These are phyloP conservation scores for Clivina fossor DNA, from an alignment of 2,888 invertebrate genomes.

Conservation along the genomic window DNA sequence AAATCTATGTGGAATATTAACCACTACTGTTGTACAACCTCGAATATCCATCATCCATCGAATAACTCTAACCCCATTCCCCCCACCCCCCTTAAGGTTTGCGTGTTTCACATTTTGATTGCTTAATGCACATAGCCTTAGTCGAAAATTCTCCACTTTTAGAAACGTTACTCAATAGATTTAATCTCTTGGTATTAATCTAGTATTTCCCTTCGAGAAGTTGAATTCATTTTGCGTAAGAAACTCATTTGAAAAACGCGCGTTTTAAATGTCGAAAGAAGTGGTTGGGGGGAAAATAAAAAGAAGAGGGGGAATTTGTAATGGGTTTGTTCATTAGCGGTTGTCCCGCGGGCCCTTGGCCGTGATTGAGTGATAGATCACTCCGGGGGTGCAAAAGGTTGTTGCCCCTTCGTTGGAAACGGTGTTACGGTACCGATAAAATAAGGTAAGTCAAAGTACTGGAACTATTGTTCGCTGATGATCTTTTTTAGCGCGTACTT, in stretches of 20 bases:
- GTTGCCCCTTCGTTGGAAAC: too few species aligned
- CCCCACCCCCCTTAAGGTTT: too few species aligned
- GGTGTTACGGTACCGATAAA: too few species aligned
- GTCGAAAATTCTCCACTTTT: slow-evolving; percentile 20
- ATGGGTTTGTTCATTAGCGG: slow-evolving; percentile 39
- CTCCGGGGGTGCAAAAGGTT: slow-evolving; percentile 39
- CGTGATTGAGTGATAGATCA: slow-evolving; percentile 49
- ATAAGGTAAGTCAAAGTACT: too few species aligned
- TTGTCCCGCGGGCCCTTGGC: slow-evolving; percentile 40
- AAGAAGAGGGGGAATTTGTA: slow-evolving; percentile 12
- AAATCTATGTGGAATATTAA: too few species aligned
- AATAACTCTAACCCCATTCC: too few species aligned
- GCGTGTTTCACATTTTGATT: slow-evolving; percentile 26
- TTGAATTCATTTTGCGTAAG: slow-evolving; percentile 25
- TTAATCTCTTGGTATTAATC: background rate
- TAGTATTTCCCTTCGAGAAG: background rate
- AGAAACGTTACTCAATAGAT: background rate
- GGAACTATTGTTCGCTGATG: too few species aligned
- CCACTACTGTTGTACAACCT: too few species aligned
- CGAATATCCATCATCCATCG: too few species aligned
- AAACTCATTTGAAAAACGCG: slow-evolving; percentile 28
- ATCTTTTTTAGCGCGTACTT: too few species aligned
- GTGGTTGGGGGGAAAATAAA: background rate
- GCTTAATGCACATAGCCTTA: slow-evolving; percentile 27
- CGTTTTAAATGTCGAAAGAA: slow-evolving; percentile 27